Percentiles rank a stretch among this genome's conserved stretches.
Evolutionary conservation across 2,113 vertebrate genomes (phyloP).

Genomic region (Otis tarda): DNA sequence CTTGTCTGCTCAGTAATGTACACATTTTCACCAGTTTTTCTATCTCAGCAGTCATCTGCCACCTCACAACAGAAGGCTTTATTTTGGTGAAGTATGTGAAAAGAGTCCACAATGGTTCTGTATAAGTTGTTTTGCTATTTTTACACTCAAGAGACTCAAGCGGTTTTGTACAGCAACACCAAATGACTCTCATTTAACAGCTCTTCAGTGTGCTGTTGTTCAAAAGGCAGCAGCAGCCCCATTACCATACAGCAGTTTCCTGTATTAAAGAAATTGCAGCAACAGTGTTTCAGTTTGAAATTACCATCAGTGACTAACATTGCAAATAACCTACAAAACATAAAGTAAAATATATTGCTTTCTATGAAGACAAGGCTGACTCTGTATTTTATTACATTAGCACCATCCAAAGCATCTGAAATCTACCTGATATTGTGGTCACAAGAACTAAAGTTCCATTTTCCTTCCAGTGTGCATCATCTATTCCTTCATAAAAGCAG

Average conservation of each 20-base stretch:
- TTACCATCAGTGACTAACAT: background rate
- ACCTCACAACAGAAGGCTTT: background rate
- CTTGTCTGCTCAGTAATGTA: background rate
- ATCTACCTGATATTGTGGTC: slow-evolving; percentile 86
- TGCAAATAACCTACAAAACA: background rate
- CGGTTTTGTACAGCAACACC: background rate
- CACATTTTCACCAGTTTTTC: background rate
- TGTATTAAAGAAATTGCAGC: background rate
- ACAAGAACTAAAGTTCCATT: slow-evolving; percentile 91
- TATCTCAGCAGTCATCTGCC: background rate
- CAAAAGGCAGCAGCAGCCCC: background rate
- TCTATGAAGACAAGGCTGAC: background rate
- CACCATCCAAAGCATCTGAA: background rate
- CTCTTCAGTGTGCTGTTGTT: background rate
- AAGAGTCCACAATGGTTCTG: background rate
- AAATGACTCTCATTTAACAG: background rate
- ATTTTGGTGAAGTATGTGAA: background rate
- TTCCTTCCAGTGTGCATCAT: slow-evolving; percentile 92
- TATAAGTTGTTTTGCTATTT: slow-evolving; percentile 33
- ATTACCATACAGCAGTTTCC: background rate
- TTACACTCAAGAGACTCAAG: slow-evolving; percentile 6
- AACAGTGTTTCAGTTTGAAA: background rate
- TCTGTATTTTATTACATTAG: background rate
- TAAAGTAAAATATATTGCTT: background rate
- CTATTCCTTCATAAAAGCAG: slow-evolving; percentile 93